These are phyloP conservation scores for Papio anubis DNA, from an alignment of 2,113 vertebrate genomes.

Conservation along the genomic window DNA sequence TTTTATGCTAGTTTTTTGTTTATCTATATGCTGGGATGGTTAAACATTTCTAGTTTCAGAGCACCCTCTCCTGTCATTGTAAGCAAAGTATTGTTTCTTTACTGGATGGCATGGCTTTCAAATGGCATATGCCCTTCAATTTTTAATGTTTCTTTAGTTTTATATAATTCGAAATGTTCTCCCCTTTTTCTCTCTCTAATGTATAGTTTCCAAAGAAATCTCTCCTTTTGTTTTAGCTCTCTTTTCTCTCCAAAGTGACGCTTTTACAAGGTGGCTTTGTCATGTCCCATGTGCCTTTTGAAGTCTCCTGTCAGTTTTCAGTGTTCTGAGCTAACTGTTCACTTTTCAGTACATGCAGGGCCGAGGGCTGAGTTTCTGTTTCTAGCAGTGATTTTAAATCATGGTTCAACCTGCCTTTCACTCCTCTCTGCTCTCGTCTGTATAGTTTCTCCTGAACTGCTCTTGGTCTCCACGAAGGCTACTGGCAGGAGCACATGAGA, in stretches of 20 bases:
- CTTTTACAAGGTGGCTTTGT: not conserved
- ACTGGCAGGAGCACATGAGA: not conserved
- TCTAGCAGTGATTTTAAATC: not conserved
- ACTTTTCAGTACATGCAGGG: not conserved
- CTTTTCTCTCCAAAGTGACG: not conserved
- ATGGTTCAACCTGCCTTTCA: too few species aligned
- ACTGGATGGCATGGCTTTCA: not conserved
- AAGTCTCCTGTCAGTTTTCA: not conserved
- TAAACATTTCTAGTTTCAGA: not conserved
- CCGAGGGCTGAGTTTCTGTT: fast-evolving
- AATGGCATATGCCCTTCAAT: too few species aligned
- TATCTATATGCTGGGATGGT: not conserved
- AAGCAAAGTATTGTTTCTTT: not conserved
- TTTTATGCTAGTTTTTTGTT: not conserved
- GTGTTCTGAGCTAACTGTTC: not conserved
- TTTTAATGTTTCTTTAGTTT: not conserved
- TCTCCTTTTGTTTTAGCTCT: not conserved
- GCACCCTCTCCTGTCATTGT: not conserved
- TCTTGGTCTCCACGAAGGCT: not conserved
- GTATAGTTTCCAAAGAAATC: not conserved
- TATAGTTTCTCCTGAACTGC: not conserved
- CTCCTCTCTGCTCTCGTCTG: not conserved
- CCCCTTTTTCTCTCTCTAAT: not conserved
- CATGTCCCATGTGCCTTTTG: not conserved
- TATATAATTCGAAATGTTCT: not conserved